Percentiles rank a stretch among this genome's conserved stretches.
phyloP scores from a whole-genome alignment of 2,113 vertebrate genomes.

The Ochotona curzoniae region DNA sequence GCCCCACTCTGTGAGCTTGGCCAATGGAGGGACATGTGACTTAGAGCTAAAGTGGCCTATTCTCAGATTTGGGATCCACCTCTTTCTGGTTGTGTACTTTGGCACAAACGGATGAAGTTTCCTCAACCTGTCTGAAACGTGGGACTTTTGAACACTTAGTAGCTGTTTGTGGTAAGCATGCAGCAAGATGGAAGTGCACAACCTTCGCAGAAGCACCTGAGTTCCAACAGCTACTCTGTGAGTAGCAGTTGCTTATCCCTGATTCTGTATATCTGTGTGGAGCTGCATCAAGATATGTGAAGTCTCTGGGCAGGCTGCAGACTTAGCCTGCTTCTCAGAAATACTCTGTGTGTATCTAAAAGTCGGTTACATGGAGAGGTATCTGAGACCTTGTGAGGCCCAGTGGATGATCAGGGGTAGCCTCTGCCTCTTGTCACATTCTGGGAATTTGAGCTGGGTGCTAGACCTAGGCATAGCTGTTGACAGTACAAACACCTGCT shows the following conservation, averaged over 20 bases:
- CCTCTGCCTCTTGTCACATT: not conserved
- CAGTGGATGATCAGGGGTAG: not conserved
- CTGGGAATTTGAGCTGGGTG: not conserved
- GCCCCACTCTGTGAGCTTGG: not conserved
- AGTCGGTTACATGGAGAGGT: not conserved
- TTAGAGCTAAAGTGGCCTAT: not conserved
- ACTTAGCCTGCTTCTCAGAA: not conserved
- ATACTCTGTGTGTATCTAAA: not conserved
- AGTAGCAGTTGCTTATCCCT: not conserved
- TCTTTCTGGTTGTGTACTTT: not conserved
- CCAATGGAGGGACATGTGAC: not conserved
- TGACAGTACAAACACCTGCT: too few species aligned
- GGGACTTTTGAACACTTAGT: not conserved
- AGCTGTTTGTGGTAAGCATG: not conserved
- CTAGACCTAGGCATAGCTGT: not conserved
- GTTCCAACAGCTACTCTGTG: accelerated
- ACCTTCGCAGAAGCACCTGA: not conserved
- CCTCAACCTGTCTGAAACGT: not conserved
- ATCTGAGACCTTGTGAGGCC: not conserved
- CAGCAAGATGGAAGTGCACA: not conserved
- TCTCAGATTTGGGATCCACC: not conserved
- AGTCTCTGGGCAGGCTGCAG: not conserved
- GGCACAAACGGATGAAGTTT: not conserved
- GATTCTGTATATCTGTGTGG: not conserved
- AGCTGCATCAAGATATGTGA: not conserved